These are phyloP conservation scores for Cinclus cinclus DNA, from an alignment of 2,113 vertebrate genomes.

Conservation along the genomic window DNA sequence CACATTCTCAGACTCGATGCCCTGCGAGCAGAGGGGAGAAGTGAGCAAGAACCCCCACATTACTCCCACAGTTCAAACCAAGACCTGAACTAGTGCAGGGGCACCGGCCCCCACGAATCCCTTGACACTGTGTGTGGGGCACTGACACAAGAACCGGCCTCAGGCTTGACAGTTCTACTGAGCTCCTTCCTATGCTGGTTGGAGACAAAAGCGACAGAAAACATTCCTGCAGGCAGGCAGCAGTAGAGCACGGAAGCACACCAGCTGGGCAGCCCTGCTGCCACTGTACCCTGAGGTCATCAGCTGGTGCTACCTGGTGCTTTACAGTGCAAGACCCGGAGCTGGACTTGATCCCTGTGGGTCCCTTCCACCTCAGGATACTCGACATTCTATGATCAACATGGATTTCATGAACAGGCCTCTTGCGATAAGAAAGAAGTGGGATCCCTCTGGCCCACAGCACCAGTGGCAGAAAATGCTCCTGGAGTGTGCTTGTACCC, in stretches of 20 bases:
- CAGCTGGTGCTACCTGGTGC: neutral
- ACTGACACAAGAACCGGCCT: rapidly evolving
- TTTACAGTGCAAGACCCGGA: neutral
- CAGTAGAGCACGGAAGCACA: neutral
- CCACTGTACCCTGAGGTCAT: neutral
- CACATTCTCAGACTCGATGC: constrained; percentile 92
- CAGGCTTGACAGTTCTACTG: neutral
- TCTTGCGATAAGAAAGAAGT: neutral
- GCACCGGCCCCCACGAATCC: rapidly evolving
- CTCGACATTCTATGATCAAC: neutral
- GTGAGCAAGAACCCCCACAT: neutral
- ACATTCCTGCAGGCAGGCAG: neutral
- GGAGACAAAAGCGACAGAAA: neutral
- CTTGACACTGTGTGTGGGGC: neutral
- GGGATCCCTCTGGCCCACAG: neutral
- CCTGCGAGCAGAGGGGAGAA: constrained; percentile 65
- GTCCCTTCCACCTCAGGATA: neutral
- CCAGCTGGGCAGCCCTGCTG: neutral
- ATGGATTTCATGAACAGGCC: neutral
- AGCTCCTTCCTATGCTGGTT: neutral
- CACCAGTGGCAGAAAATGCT: neutral
- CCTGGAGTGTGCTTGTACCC: neutral
- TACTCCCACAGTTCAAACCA: neutral
- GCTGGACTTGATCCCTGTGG: neutral
- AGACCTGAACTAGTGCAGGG: rapidly evolving